Evolutionary conservation across 2,113 vertebrate species (phyloP), one percentile per base, ranked within the genome.

Genomic region (Bettongia penicillata): DNA sequence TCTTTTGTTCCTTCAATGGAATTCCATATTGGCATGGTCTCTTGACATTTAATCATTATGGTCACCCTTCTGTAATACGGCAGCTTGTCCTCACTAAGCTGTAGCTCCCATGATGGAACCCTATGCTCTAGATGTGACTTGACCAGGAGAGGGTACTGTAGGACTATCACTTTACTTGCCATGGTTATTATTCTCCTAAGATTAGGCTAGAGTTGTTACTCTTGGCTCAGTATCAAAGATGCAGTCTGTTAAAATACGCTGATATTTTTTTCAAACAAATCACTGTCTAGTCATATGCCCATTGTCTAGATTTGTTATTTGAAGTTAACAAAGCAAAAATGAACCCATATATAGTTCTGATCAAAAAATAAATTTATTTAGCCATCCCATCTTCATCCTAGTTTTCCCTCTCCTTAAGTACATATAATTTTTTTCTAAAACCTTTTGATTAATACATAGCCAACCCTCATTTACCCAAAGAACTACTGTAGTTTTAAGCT

Each of bases 381-480:
- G 1, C 19, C 19, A 84, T 23, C 37, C 43, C n/a, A 43, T 84
- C n/a, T 84, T 16, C 6, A 43, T 84, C 37, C 68, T 84, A 43
- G 14, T 43, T 84, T 43, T 84, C 28, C 3, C 68, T 37, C 37
- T n/a, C 37, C 68, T 43, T 84, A 43, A 84, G 37, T 43, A 84
- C 5, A 9, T n/a, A 1, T 68, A 93, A 37, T 50, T 90, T 43
- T 43, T 95, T 95, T 94, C 93, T 77, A 51, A 95, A 95, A 93
- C 68, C 90, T 96, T 94, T 89, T 94, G 90, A 57, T 37, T 96
- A 50, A 50, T 94, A 7, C 19, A 57, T 90, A 94, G 90, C 28
- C 61, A 94, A 28, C 61, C 53, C n/a, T 90, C 91, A 84, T 50
- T 93, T 94, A 55, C 90, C 92, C 26, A 93, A 93, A 93, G 9